These are phyloP conservation scores for Epinephelus awoara DNA, from an alignment of 2,797 vertebrate genomes.

Conservation along the genomic window DNA sequence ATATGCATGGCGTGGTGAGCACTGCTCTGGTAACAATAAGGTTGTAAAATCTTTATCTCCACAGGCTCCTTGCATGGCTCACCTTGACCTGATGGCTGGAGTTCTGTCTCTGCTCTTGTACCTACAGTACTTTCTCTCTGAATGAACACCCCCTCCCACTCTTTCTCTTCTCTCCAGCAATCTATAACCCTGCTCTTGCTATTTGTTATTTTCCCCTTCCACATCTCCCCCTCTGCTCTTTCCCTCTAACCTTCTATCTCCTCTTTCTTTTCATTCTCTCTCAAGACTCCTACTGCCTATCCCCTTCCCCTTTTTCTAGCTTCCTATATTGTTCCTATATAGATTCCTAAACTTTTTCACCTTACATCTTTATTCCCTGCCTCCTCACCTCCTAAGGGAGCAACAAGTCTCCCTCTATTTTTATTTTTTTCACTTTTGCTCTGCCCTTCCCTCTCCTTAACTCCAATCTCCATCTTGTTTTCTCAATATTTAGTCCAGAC, in stretches of 20 bases:
- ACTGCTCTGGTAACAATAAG: constrained; percentile 75
- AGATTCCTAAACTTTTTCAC: constrained; percentile 60
- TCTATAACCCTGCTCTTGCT: constrained; percentile 59
- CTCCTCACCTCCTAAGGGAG: constrained; percentile 52
- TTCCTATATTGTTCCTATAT: constrained; percentile 55
- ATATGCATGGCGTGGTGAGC: constrained; percentile 77
- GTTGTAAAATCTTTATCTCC: constrained; percentile 81
- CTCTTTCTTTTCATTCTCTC: constrained; percentile 47
- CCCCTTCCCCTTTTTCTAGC: constrained; percentile 17
- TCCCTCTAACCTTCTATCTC: constrained; percentile 49
- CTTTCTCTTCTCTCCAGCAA: constrained; percentile 60
- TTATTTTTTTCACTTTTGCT: constrained; percentile 29
- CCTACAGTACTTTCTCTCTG: constrained; percentile 50
- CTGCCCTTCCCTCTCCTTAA: constrained; percentile 14
- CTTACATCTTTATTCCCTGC: constrained; percentile 52
- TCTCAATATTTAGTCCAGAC: constrained; percentile 30
- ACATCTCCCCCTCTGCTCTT: constrained; percentile 48
- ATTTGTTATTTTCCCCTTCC: constrained; percentile 64
- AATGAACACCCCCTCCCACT: constrained; percentile 47
- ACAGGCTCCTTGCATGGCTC: constrained; percentile 72
- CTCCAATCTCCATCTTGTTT: constrained; percentile 31
- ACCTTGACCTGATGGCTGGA: constrained; percentile 79
- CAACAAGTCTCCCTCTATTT: constrained; percentile 44
- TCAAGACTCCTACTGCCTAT: constrained; percentile 18
- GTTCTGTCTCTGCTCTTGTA: constrained; percentile 64